A percentile compares a stretch with the other conserved stretches of the same genome.
Conservation (phyloP, 2,113 vertebrate species). For the Brachypodius melanocephalos region DNA sequence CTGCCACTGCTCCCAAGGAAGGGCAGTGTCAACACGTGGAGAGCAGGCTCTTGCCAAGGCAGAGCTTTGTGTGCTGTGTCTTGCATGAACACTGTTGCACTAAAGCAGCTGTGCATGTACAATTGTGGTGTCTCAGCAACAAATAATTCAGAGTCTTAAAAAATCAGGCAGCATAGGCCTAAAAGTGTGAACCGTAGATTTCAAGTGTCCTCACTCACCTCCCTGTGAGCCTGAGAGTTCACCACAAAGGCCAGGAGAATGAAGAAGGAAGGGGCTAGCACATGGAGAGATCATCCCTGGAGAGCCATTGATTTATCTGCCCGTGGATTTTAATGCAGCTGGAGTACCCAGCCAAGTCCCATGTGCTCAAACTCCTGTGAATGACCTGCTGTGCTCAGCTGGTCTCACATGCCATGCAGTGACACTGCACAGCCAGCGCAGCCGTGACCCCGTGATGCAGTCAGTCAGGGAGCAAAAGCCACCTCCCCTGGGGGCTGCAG, state of each 20-base stretch:
- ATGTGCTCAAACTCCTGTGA: background rate
- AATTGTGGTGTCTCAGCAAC: background rate
- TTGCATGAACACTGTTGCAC: background rate
- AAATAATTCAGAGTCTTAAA: background rate
- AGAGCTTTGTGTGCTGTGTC: background rate
- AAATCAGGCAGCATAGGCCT: background rate
- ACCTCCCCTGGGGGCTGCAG: background rate
- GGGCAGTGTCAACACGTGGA: background rate
- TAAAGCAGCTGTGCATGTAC: background rate
- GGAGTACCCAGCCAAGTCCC: background rate
- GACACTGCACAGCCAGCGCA: background rate
- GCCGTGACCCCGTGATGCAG: background rate
- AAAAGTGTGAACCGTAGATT: background rate
- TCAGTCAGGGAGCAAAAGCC: background rate
- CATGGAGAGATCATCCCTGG: background rate
- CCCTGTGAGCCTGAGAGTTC: background rate
- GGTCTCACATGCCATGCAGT: fast-evolving
- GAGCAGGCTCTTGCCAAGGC: background rate
- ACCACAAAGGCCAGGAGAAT: background rate
- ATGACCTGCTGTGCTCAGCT: background rate
- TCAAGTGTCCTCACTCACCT: background rate
- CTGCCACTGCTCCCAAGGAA: background rate
- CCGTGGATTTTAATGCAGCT: background rate
- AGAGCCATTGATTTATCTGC: background rate
- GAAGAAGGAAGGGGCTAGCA: background rate